Conservation (phyloP, 2,797 vertebrate genomes). For the Pangasius sanitwongsei region DNA sequence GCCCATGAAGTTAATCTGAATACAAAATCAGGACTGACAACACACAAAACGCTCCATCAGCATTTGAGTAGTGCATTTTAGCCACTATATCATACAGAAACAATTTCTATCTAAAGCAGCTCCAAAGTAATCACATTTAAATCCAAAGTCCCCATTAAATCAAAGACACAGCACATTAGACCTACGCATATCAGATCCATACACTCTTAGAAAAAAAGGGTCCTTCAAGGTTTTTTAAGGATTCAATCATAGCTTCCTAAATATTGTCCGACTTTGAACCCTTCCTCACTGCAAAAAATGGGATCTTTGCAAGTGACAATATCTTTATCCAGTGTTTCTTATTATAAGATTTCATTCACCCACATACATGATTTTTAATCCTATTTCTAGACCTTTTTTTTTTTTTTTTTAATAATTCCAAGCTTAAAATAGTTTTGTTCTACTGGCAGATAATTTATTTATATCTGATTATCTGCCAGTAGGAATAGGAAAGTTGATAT, state of each 20-base stretch:
- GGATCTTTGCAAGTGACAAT: neutral
- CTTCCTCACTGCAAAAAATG: neutral
- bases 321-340: neutral
- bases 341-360: neutral
- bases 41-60: neutral
- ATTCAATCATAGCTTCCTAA: neutral
- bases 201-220: neutral
- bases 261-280: neutral
- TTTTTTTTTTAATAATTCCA: neutral
- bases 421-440: neutral
- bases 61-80: neutral
- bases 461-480: neutral
- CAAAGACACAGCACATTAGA: neutral
- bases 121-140: conserved; percentile 1
- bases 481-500: neutral
- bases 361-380: neutral
- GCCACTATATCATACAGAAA: neutral
- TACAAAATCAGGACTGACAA: conserved; percentile 30
- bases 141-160: conserved; percentile 6
- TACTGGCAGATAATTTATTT: neutral
- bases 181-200: neutral
- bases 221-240: neutral
- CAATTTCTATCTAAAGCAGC: neutral
- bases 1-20: conserved; percentile 11
- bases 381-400: neutral